These are phyloP conservation scores for Torymus texanus DNA, from an alignment of 2,888 invertebrate species.

Conservation along the genomic window DNA sequence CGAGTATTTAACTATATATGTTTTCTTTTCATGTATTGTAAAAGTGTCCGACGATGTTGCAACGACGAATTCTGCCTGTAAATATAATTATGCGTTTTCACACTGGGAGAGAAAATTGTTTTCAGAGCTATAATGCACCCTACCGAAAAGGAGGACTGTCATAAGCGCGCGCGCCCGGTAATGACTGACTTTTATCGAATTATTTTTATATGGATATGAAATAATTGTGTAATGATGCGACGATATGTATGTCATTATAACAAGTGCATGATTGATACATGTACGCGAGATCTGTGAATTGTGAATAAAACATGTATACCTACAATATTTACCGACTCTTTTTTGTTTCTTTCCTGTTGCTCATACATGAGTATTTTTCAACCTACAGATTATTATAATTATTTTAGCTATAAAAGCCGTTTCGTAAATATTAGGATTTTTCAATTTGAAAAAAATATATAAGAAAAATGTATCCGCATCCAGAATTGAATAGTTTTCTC, in stretches of 20 bases:
- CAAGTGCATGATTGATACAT: slow-evolving; percentile 57
- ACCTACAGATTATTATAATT: too few relatives aligned
- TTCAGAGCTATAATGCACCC: background rate
- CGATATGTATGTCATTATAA: slow-evolving; percentile 28
- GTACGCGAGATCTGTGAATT: slow-evolving; percentile 57
- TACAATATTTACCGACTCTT: slow-evolving; percentile 10
- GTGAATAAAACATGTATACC: slow-evolving; percentile 59
- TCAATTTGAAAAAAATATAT: background rate
- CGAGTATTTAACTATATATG: slow-evolving; percentile 35
- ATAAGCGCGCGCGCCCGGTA: slow-evolving; percentile 22
- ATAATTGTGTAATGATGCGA: slow-evolving; percentile 33
- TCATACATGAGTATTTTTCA: too few relatives aligned
- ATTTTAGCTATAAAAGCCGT: too few relatives aligned
- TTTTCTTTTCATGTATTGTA: slow-evolving; percentile 3
- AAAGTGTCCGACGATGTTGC: slow-evolving; percentile 14
- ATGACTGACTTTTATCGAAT: slow-evolving; percentile 57
- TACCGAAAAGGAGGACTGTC: slow-evolving; percentile 28
- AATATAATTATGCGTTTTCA: slow-evolving; percentile 33
- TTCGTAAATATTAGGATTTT: too few relatives aligned
- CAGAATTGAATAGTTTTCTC: slow-evolving; percentile 56
- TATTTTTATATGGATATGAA: slow-evolving; percentile 58
- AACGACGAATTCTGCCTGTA: slow-evolving; percentile 37
- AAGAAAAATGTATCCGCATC: slow-evolving; percentile 57
- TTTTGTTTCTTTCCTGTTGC: slow-evolving; percentile 24
- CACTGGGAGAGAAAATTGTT: slow-evolving; percentile 9